Conservation (phyloP, 2,888 invertebrate species). For the Gastracanthus pulcherrimus region DNA sequence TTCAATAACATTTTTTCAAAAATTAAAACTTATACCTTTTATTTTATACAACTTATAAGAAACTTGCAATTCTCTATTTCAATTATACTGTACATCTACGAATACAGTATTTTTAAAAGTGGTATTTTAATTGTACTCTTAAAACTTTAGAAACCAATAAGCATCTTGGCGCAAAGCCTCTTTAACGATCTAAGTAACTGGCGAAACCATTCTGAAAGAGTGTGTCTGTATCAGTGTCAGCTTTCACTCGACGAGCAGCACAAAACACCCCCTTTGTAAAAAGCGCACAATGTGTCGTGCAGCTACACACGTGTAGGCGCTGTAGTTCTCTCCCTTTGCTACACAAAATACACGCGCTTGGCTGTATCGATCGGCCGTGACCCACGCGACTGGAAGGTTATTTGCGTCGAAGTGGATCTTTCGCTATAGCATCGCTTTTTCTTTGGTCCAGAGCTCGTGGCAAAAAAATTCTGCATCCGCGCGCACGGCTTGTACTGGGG, state of each 20-base stretch:
- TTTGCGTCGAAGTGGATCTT: slow-evolving; percentile 16
- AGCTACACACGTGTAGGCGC: neutral
- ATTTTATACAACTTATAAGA: too few species aligned
- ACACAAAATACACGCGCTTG: slow-evolving; percentile 23
- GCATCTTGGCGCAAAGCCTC: neutral
- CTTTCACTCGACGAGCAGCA: neutral
- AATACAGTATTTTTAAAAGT: too few species aligned
- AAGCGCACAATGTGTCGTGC: neutral
- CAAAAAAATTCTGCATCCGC: too few species aligned
- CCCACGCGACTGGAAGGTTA: slow-evolving; percentile 44
- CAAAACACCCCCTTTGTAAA: neutral
- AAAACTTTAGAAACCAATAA: too few species aligned
- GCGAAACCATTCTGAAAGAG: neutral
- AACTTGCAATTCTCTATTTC: too few species aligned
- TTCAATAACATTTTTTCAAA: too few species aligned
- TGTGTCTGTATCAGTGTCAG: neutral
- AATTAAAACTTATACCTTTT: too few species aligned
- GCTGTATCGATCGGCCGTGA: slow-evolving; percentile 52
- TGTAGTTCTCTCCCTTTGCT: neutral
- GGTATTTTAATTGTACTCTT: too few species aligned
- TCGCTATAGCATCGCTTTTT: neutral
- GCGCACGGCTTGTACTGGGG: too few species aligned
- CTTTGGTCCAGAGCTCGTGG: neutral
- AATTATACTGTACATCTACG: too few species aligned
- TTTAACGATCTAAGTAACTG: neutral